Percentiles rank a stretch among this genome's conserved stretches.
Conservation (phyloP, 2,797 vertebrate species). For the Echiichthys vipera region DNA sequence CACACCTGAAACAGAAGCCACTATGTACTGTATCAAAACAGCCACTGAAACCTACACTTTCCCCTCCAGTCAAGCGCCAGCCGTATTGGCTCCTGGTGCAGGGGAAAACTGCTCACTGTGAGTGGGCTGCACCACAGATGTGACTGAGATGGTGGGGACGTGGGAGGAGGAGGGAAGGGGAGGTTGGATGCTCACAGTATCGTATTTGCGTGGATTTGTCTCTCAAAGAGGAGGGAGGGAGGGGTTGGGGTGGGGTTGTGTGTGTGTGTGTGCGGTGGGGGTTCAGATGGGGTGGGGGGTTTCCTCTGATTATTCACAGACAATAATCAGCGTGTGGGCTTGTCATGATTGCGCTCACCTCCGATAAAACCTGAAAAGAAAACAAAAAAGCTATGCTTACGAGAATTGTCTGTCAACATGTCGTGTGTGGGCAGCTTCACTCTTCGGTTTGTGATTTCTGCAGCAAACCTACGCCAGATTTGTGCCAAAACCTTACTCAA, state of each 20-base stretch:
- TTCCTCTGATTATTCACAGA: constrained; percentile 70
- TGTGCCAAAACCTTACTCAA: constrained; percentile 35
- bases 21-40: constrained; percentile 64
- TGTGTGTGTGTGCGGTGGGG: neutral
- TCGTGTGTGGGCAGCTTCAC: constrained; percentile 32
- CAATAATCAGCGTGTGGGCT: constrained; percentile 47
- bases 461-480: neutral
- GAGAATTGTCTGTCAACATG: constrained; percentile 41
- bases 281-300: constrained; percentile 52
- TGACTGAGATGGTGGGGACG: constrained; percentile 4
- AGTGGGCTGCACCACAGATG: constrained; percentile 70
- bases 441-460: constrained; percentile 13
- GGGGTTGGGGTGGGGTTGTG: constrained; percentile 26
- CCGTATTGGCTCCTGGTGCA: constrained; percentile 19
- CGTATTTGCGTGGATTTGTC: constrained; percentile 35
- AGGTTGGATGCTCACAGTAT: neutral
- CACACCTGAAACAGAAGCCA: constrained; percentile 59
- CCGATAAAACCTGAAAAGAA: constrained; percentile 21
- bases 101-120: constrained; percentile 59
- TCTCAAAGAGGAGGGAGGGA: constrained; percentile 16
- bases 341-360: constrained; percentile 28
- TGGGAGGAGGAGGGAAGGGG: neutral
- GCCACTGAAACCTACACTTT: constrained; percentile 63
- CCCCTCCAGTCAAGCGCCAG: constrained; percentile 46
- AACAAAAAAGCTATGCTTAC: constrained; percentile 31